Base-by-base conservation (phyloP, 2,888 invertebrate species). In the Phengaris alcon region DNA sequence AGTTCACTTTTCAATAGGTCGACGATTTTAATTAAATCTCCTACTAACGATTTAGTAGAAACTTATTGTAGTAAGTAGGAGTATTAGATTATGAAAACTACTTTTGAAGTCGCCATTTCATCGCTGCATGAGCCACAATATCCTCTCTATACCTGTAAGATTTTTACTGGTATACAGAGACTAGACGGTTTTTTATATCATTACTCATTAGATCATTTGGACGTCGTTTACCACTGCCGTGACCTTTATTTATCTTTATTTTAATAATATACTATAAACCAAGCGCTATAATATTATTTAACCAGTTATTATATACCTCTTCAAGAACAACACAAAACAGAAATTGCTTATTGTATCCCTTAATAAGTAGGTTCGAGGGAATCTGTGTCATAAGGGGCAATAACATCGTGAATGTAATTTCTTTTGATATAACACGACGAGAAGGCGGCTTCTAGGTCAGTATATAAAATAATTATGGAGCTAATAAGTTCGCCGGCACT, bases 371-470 rank as follows among this genome's bases (percentile, higher is more conserved):
- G 59, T 64, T 10, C 12, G 35, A 44, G 10, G 8, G 64, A 64
- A 64, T 64, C 64, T 64, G 64, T 64, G 64, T 64, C 35, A 64
- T 44, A 64, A 64, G 44, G 64, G 64, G 35, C 12, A 64, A 64
- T 64, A 64, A 44, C 64, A 64, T 35, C 13, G 64, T 6, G 44
- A 83, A 84, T 74, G 75, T 75, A 76, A 77, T 72, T 54, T 72
- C 52, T 35, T 70, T 72, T 22, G 22, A 72, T 52, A 72, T 13
- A 52, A 72, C 72, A 72, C 52, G 22, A 72, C 35, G 35, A 22
- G 70, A 70, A 70, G 72, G 54, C 70, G 51, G 72, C 72, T 72
- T 72, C 72, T 72, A 35, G 72, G 72, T 72, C 72, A 72, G 72
- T 72, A 72, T 72, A 72, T 72, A 72, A 72, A 72, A 72, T 72